phyloP scores from a whole-genome alignment of 2,113 vertebrate genomes.

The Rhadina sibilatrix region DNA sequence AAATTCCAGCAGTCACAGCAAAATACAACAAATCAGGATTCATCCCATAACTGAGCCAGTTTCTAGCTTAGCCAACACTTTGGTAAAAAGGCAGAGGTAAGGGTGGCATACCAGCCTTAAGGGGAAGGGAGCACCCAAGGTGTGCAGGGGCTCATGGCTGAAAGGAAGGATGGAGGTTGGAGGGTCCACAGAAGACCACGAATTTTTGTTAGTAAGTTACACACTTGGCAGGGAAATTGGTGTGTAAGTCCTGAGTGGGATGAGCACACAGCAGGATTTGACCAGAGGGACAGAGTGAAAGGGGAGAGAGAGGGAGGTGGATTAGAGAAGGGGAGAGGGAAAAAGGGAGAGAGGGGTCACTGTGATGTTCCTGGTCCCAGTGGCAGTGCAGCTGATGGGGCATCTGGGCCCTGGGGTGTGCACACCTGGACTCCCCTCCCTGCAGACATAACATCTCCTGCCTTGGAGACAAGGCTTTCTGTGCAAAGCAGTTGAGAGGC shows the following conservation, averaged over 20 bases:
- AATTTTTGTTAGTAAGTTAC: not conserved
- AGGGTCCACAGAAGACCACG: too few species aligned
- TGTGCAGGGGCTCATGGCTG: not conserved
- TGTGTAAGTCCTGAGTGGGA: not conserved
- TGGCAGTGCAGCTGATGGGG: fast-evolving
- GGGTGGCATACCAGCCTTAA: not conserved
- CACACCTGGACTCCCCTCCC: not conserved
- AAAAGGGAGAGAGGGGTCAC: too few species aligned
- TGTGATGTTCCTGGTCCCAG: fast-evolving
- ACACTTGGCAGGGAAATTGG: not conserved
- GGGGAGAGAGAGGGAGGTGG: not conserved
- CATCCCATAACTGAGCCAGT: not conserved
- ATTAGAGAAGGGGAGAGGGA: too few species aligned
- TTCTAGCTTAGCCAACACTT: not conserved
- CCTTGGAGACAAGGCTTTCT: too few species aligned
- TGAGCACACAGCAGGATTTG: not conserved
- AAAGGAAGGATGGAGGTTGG: fast-evolving
- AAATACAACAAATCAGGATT: not conserved
- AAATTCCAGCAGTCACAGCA: not conserved
- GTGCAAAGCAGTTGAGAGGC: not conserved
- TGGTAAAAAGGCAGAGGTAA: not conserved
- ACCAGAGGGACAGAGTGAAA: too few species aligned
- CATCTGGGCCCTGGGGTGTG: not conserved
- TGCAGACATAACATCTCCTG: not conserved
- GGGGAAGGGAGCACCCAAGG: not conserved